Percentiles rank a stretch among this genome's conserved stretches.
Conservation (phyloP, 2,113 vertebrate genomes). For the Cacatua alba region DNA sequence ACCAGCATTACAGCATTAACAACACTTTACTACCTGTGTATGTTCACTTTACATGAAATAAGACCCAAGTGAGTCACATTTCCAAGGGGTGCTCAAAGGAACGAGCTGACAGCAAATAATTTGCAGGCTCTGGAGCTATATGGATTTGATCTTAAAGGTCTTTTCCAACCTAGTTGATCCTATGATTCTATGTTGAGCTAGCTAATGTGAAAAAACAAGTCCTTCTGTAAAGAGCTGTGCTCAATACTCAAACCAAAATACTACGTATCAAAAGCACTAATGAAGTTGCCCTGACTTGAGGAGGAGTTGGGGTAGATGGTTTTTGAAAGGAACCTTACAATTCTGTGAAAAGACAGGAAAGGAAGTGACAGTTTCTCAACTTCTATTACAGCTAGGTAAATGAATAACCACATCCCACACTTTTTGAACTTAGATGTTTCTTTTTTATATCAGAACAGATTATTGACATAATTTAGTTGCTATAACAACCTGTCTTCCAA, state of each 20-base stretch:
- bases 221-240: neutral
- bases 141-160: neutral
- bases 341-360: neutral
- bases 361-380: slow-evolving; percentile 24
- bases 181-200: neutral
- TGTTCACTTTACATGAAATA: neutral
- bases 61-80: neutral
- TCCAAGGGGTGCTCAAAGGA: neutral
- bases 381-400: slow-evolving; percentile 43
- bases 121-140: neutral
- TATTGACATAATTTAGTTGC: slow-evolving; percentile 47
- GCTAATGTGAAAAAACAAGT: neutral
- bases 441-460: slow-evolving; percentile 35
- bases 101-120: neutral
- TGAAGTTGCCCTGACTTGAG: neutral
- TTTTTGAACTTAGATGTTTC: slow-evolving; percentile 47
- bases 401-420: slow-evolving; percentile 9
- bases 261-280: neutral
- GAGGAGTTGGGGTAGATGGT: neutral
- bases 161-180: neutral
- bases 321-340: neutral
- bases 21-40: neutral
- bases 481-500: slow-evolving; percentile 28
- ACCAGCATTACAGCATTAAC: neutral
- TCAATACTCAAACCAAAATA: neutral